Evolutionary conservation across 64 coral and sea anemone species (phyloP), one percentile per base, ranked within the genome.

Genomic region (Montipora foliosa): DNA sequence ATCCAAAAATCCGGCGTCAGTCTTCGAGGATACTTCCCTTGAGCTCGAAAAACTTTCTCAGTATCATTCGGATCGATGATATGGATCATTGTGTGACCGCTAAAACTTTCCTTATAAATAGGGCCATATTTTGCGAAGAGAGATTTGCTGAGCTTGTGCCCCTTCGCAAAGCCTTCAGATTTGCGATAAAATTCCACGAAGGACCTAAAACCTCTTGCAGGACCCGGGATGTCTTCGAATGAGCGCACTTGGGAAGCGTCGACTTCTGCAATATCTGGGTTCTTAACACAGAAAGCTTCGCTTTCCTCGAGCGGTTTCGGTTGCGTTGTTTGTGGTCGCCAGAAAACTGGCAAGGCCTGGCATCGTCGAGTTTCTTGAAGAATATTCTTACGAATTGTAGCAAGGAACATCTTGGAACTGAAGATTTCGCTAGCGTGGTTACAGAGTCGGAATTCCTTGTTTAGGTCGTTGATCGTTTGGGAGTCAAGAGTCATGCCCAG

Each of bases 141-240:
- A 3, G 47, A 3, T 20, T 73, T 47, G 4, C 64, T 67, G 1
- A 83, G 46, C 9, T 75, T 81, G 57, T 73, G 74, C n/a, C 69
- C 71, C 9, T 91, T 91, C 3, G 66, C 50, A 20, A 91, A 83
- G 2, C 90, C 79, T 44, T 68, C 90, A 8, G 44, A 67, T 72
- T 58, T 19, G 8, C 16, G 16, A 78, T 49, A 78, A 78, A 19
- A n/a, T 1, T 78, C 46, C 15, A 49, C 16, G 5, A 49, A 5
- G 4, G 8, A 48, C 16, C 1, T 49, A 2, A 78, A 16, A 16
- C 76, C 47, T 6, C 3, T 8, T 66, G 58, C 75, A 25, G 90
- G 90, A 13, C 77, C 64, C 16, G 90, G 90, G 11, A 91, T 91
- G 17, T 91, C 89, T 71, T 82, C 64, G 8, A 91, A 81, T 3